Conservation (phyloP, 2,113 vertebrate genomes). For the Blennius ocellaris region DNA sequence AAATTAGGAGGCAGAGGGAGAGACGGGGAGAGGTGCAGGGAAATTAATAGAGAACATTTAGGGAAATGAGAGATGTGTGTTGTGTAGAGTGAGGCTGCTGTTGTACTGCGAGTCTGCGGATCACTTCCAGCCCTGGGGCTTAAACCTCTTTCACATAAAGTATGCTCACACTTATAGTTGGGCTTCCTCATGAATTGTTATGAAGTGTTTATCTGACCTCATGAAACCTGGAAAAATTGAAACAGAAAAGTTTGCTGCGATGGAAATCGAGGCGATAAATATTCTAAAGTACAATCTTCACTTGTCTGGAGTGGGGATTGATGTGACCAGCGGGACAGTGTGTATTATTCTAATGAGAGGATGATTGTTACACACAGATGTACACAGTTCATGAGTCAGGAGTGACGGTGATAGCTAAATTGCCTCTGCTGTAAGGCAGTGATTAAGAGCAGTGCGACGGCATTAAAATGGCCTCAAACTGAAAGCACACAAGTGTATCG, state of each 20-base stretch:
- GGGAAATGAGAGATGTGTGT: slow-evolving; percentile 15
- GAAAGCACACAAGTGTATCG: slow-evolving; percentile 10
- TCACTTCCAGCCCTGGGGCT: slow-evolving; percentile 31
- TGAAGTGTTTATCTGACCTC: slow-evolving; percentile 43
- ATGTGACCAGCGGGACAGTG: no score
- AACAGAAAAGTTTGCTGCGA: background rate
- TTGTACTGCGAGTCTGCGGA: slow-evolving; percentile 31
- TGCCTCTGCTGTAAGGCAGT: slow-evolving; percentile 27
- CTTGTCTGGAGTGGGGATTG: background rate
- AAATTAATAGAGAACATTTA: slow-evolving; percentile 4
- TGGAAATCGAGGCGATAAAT: background rate
- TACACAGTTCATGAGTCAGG: slow-evolving; percentile 22
- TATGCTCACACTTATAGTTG: no score
- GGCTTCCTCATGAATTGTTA: slow-evolving; percentile 20
- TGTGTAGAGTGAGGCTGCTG: slow-evolving; percentile 41
- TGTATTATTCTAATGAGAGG: no score
- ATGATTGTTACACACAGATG: background rate
- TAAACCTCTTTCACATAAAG: slow-evolving; percentile 41
- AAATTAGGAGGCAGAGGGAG: background rate
- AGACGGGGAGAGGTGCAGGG: slow-evolving; percentile 1
- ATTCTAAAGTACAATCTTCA: background rate
- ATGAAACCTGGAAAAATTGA: background rate
- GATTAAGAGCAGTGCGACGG: slow-evolving; percentile 22
- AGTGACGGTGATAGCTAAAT: slow-evolving; percentile 4
- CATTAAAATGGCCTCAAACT: slow-evolving; percentile 16